A percentile compares a stretch with the other conserved stretches of the same genome.
These are phyloP conservation scores for Stigmatopora argus DNA, from an alignment of 2,113 vertebrate genomes.

Conservation along the genomic window DNA sequence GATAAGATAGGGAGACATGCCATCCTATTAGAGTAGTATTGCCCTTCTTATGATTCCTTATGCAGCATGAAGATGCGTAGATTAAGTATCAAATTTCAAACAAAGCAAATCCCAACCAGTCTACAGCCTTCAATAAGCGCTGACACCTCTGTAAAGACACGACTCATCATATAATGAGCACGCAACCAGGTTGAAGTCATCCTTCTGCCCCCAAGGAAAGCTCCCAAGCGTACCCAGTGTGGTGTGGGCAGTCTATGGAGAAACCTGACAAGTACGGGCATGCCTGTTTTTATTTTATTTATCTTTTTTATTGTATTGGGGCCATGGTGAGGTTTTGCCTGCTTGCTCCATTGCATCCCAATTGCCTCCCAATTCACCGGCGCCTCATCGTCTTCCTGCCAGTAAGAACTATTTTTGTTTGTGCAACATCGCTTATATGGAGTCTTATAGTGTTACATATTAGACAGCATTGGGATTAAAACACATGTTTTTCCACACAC, in stretches of 20 bases:
- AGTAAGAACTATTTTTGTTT: slow-evolving; percentile 49
- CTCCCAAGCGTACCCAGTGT: slow-evolving; percentile 22
- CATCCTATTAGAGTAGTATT: too few species aligned
- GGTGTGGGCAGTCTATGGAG: slow-evolving; percentile 21
- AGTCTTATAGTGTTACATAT: slow-evolving; percentile 37
- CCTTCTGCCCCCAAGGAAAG: slow-evolving; percentile 30
- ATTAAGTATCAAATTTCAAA: too few species aligned
- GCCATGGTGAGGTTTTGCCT: slow-evolving; percentile 34
- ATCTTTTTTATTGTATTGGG: slow-evolving; percentile 48
- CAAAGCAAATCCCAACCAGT: not conserved
- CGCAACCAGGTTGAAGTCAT: slow-evolving; percentile 15
- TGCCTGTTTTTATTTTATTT: slow-evolving; percentile 1
- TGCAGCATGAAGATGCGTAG: too few species aligned
- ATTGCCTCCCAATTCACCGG: slow-evolving; percentile 60
- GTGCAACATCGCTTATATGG: slow-evolving; percentile 45
- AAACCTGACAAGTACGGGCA: slow-evolving; percentile 25
- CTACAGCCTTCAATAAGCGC: not conserved
- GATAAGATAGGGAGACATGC: too few species aligned
- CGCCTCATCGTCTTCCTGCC: slow-evolving; percentile 32
- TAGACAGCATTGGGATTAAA: slow-evolving; percentile 26
- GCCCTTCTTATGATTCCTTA: too few species aligned
- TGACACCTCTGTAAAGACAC: not conserved
- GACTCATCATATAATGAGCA: slow-evolving; percentile 17
- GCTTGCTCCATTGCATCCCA: slow-evolving; percentile 51
- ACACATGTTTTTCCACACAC: not conserved